Conservation (phyloP, 2,797 vertebrate species). For the Gila robusta region DNA sequence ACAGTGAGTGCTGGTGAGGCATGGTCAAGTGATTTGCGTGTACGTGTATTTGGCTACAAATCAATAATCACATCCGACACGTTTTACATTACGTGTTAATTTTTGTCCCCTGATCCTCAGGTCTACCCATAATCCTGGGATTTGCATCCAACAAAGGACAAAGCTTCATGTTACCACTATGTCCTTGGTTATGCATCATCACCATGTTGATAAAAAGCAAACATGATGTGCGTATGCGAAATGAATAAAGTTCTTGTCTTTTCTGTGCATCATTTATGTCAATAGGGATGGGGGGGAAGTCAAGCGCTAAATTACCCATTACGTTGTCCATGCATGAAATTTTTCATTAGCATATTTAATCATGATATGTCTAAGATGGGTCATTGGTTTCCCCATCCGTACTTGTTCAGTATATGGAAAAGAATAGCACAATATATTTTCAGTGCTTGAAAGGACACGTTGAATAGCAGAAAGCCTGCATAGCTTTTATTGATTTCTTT, state of each 20-base stretch:
- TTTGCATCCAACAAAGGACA: conserved; percentile 20
- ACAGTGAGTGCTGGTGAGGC: conserved; percentile 22
- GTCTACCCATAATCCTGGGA: conserved; percentile 2
- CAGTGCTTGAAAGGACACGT: neutral
- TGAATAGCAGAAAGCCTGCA: conserved; percentile 15
- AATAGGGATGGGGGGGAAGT: conserved; percentile 71
- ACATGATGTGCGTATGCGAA: conserved; percentile 18
- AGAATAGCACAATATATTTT: conserved; percentile 2
- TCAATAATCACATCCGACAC: conserved; percentile 22
- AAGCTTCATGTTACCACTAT: neutral
- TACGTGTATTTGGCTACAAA: neutral
- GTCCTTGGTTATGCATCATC: conserved; percentile 41
- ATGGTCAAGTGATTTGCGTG: conserved; percentile 27
- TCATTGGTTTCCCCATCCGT: conserved; percentile 41
- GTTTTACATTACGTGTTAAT: neutral
- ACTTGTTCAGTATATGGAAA: conserved; percentile 41
- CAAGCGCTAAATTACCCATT: conserved; percentile 77
- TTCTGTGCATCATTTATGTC: conserved; percentile 72
- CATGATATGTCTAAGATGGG: conserved; percentile 60
- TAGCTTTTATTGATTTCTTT: conserved; percentile 49
- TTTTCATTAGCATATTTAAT: conserved; percentile 77
- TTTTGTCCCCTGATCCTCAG: neutral
- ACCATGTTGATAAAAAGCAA: conserved; percentile 31
- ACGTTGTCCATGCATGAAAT: conserved; percentile 75
- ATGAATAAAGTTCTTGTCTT: conserved; percentile 66